Conservation (phyloP, 2,113 vertebrate genomes). For the Lethenteron camtschaticum region DNA sequence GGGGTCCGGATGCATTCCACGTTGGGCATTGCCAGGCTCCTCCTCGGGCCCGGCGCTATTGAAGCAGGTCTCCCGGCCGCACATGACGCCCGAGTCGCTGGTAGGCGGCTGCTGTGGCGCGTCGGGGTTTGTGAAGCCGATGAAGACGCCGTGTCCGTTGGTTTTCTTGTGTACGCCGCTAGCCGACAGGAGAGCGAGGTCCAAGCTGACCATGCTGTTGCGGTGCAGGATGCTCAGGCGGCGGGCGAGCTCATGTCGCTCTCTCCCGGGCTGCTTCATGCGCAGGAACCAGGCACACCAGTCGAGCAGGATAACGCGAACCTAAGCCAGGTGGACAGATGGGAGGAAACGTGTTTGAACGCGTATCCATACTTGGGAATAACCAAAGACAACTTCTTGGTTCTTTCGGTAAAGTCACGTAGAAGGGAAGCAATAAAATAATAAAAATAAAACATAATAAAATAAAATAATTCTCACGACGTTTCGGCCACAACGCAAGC, state of each 20-base stretch:
- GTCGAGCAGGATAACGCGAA: slow-evolving; percentile 40
- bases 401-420: no score
- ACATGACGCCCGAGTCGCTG: slow-evolving; percentile 26
- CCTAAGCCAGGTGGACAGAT: slow-evolving; percentile 16
- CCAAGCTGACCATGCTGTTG: neutral
- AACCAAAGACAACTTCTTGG: neutral
- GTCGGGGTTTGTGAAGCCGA: neutral
- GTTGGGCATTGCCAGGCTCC: no score
- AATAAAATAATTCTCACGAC: no score
- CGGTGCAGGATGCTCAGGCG: slow-evolving; percentile 19
- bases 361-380: neutral
- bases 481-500: no score
- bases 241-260: slow-evolving; percentile 24
- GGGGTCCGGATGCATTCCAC: slow-evolving; percentile 3
- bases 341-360: no score
- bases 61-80: slow-evolving; percentile 14
- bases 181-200: neutral
- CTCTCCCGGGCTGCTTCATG: slow-evolving; percentile 59
- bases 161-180: neutral
- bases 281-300: slow-evolving; percentile 67
- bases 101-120: slow-evolving; percentile 24
- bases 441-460: no score
- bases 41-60: neutral
- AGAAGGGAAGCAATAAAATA: no score
- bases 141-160: neutral